Evolutionary conservation across 2,888 invertebrate genomes (phyloP), one percentile per base, ranked within the genome.

Genomic region (Lasioglossum leucozonium): DNA sequence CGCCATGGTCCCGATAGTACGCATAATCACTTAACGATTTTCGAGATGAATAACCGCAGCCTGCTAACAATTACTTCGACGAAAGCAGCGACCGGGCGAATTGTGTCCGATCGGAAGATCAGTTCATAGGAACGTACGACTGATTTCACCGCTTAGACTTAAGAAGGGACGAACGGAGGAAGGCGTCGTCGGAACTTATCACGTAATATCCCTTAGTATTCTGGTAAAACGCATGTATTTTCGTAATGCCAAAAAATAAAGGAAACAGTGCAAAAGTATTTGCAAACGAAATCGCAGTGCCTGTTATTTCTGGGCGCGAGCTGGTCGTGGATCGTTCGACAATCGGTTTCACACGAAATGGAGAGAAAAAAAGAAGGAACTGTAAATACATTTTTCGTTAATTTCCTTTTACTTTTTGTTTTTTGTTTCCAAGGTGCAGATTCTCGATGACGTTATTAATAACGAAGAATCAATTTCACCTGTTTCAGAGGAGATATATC

Each of bases 141-240:
- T 47, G 74, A 84, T 65, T 72, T 71, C 30, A 69, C 42, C 34
- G 73, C 42, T 58, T 81, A 77, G 77, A 69, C n/a, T 69, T 72
- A 82, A 78, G 75, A 11, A 74, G 37, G 34, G 37, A 47, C 37
- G 65, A 55, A 13, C 44, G 30, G 37, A 51, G 69, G 18, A 58
- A n/a, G 69, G 40, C 67, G 77, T 55, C 75, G 67, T 71, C 26
- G 37, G 72, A 71, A 82, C 58, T 76, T 82, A 85, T 73, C 77
- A 65, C 85, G 79, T 91, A 87, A 89, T 88, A n/a, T n/a, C n/a
- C 84, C 79, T 79, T 92, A 91, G 90, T 92, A 93, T 92, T 93
- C 93, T 93, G 93, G 92, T 93, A 92, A 69, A 93, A 92, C 90
- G 92, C 92, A 93, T 94, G 94, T 94, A 94, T 94, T 94, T 94